Evolutionary conservation across 2,888 invertebrate species (phyloP), one percentile per base, ranked within the genome.

Genomic region (Trilocha varians): DNA sequence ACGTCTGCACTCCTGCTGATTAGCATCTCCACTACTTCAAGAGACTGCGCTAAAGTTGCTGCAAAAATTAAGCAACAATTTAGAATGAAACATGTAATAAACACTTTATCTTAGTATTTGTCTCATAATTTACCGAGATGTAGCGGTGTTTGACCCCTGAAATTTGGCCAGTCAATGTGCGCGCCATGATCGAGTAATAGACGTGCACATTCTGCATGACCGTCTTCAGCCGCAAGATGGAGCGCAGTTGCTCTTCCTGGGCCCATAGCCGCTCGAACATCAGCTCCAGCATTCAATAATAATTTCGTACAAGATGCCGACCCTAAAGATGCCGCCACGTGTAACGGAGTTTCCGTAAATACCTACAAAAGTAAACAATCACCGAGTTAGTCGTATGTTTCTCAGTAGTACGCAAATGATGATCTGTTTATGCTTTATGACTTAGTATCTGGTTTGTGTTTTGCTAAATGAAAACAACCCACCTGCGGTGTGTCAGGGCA

Each of bases 151-250:
- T 95, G 94, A 43, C 90, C 89, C 62, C 92, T 90, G 40, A 89
- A 87, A 72, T 94, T 94, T 13, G 88, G 87, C 40, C 91, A 90
- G 59, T 94, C 91, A n/a, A 92, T 89, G 38, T 91, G 88, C 1
- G 96, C 95, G 1, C 92, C 91, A 38, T 91, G 89, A 14, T 93
- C 90, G 2, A 95, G 68, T 2, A 96, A 78, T 14, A 94, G 69
- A 40, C 87, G 84, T 1, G 92, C 91, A 52, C 95, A 95, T 50
- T 93, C 92, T 0, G 89, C 89, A 61, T 93, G 93, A 5, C 95
- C 95, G 56, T 96, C 95, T 63, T 95, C 95, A 0, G 96, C 94
- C 4, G 96, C 95, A 53, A 96, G 78, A 78, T 97, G 96, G 17
- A 97, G 72, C 2, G 96, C 93, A 0, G 96, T 95, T 40, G 92